Evolutionary conservation across 1,140 invertebrate species (phyloP), one percentile per base, ranked within the genome.

Genomic region (Trachymyrmex cornetzi): DNA sequence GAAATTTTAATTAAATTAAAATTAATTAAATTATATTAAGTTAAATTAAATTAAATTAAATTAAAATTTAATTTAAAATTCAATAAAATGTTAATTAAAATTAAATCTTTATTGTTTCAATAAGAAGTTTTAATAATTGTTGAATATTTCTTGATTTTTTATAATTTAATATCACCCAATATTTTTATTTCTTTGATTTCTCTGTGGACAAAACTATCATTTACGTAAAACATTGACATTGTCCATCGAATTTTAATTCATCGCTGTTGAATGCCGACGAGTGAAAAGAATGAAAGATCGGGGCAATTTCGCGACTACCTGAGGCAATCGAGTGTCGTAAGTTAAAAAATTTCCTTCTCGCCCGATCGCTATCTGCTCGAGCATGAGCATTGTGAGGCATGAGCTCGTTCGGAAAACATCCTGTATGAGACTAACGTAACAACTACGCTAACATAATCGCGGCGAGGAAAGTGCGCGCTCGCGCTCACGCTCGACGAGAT

Each of bases 331-430:
- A 24, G 53, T 75, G 80, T 84, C 27, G 80, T 44, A 84, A 84
- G 69, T 61, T 14, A 44, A 75, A 74, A 84, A 84, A 84, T 63
- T 84, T 84, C 69, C 44, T 82, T 50, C 38, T 75, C 27, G 69
- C 12, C 22, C 69, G 80, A 84, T 84, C 27, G n/a, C 27, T 84
- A 84, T 84, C 80, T 75, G 80, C 19, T 22, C 57, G 69, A 84
- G 80, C 38, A 84, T 75, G 80, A 61, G 71, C 55, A 84, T 84
- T 84, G 69, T 84, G 69, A 84, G 67, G 38, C 69, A 61, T 30
- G 67, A 84, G 38, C 80, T 74, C 80, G 80, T 57, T 74, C 80
- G 80, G 80, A 57, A 74, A 84, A 63, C 69, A 84, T 84, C 80
- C 69, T 74, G 80, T 84, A 27, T 84, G 69, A 84, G 9, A 69